These are phyloP conservation scores for Scelioninae gen. 1 DNA, from an alignment of 2,888 invertebrate species.

Conservation along the genomic window DNA sequence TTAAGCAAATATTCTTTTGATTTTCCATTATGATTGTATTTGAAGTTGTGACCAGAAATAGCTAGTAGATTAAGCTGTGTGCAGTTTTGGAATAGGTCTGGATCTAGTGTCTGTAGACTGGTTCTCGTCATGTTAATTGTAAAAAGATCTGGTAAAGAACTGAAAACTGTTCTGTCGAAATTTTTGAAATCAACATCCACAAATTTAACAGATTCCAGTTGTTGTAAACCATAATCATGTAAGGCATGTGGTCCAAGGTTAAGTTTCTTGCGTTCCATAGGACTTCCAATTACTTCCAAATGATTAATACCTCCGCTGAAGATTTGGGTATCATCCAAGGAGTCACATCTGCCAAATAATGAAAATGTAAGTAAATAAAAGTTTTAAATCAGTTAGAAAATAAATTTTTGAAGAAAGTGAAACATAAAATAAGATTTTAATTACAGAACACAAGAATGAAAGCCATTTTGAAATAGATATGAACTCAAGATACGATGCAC, in stretches of 20 bases:
- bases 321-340: constrained; percentile 88
- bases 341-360: constrained; percentile 86
- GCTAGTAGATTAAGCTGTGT: constrained; percentile 88
- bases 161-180: constrained; percentile 89
- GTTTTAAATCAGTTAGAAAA: background rate
- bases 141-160: constrained; percentile 88
- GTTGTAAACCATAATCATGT: constrained; percentile 86
- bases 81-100: constrained; percentile 89
- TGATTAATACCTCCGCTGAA: constrained; percentile 89
- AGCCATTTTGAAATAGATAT: too few relatives aligned
- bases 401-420: too few relatives aligned
- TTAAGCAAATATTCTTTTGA: constrained; percentile 86
- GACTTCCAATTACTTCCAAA: constrained; percentile 85
- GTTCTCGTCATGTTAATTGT: constrained; percentile 89
- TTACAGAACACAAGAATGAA: background rate
- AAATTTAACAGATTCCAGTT: constrained; percentile 88
- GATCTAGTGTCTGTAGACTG: constrained; percentile 88
- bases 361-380: background rate
- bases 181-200: constrained; percentile 88
- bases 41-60: constrained; percentile 88
- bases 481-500: constrained; percentile 8
- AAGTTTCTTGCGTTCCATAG: constrained; percentile 86
- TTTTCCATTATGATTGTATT: constrained; percentile 78
- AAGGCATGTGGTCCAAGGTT: constrained; percentile 84
- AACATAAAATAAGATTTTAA: too few relatives aligned